Percentiles rank a stretch among this genome's conserved stretches.
Evolutionary conservation across 1,140 invertebrate species (phyloP).

Genomic region (Megathymus violae): DNA sequence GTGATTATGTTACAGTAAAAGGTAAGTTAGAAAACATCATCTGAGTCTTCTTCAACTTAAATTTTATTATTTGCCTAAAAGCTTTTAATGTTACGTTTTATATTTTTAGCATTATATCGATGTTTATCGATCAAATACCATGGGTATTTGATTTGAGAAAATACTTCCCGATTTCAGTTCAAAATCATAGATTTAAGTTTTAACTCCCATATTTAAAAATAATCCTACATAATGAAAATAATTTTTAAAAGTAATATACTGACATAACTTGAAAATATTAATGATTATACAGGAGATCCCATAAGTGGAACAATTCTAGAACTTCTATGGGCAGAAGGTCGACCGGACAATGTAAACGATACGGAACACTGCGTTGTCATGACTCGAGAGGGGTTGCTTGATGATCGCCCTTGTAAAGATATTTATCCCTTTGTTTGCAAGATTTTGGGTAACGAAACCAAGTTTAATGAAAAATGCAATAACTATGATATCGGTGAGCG

Average conservation of each 20-base stretch:
- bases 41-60: too few relatives aligned
- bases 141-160: too few relatives aligned
- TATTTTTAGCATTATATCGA: too few relatives aligned
- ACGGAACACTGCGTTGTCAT: slow-evolving; percentile 63
- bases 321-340: slow-evolving; percentile 60
- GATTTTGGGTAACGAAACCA: slow-evolving; percentile 56
- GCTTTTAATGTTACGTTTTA: too few relatives aligned
- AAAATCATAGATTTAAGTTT: too few relatives aligned
- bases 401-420: slow-evolving; percentile 55
- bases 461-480: slow-evolving; percentile 56
- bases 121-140: too few relatives aligned
- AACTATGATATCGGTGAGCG: slow-evolving; percentile 54
- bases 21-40: slow-evolving; percentile 45
- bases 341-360: slow-evolving; percentile 53
- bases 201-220: too few relatives aligned
- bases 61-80: too few relatives aligned
- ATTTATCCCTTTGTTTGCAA: slow-evolving; percentile 66
- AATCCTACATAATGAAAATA: too few relatives aligned
- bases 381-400: slow-evolving; percentile 62
- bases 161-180: too few relatives aligned
- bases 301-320: slow-evolving; percentile 57
- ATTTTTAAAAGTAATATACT: too few relatives aligned
- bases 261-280: too few relatives aligned
- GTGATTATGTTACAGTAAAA: slow-evolving; percentile 60
- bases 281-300: slow-evolving; percentile 50